Evolutionary conservation across 2,113 vertebrate genomes (phyloP).

Genomic region (Cyanoderma ruficeps): DNA sequence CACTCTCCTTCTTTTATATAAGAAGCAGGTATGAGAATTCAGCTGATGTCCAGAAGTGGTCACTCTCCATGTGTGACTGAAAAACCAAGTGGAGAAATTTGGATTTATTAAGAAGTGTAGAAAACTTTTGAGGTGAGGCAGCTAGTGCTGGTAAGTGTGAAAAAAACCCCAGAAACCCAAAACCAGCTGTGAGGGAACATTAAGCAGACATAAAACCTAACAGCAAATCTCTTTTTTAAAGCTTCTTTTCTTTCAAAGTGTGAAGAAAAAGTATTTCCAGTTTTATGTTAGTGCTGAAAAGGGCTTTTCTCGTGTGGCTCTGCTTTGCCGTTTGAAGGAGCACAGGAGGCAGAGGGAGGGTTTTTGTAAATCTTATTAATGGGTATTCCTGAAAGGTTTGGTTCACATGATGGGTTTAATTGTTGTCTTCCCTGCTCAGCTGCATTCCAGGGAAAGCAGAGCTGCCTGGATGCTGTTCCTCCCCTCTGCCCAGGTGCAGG

Average conservation of each 20-base stretch:
- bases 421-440: neutral
- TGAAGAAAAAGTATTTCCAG: neutral
- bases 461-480: neutral
- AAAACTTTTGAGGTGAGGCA: neutral
- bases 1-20: neutral
- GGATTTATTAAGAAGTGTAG: neutral
- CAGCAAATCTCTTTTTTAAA: neutral
- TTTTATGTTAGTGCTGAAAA: neutral
- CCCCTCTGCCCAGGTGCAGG: neutral
- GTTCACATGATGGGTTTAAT: slow-evolving; percentile 16
- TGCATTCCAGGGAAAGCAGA: neutral
- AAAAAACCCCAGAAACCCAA: neutral
- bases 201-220: neutral
- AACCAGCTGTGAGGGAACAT: neutral
- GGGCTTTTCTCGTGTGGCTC: neutral
- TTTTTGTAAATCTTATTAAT: slow-evolving; percentile 8
- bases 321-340: neutral
- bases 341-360: neutral
- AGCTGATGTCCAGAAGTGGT: neutral
- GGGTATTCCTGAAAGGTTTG: slow-evolving; percentile 8
- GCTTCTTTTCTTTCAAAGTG: neutral
- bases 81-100: neutral
- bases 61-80: neutral
- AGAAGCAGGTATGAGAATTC: neutral
- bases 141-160: neutral